Percentiles rank a stretch among this genome's conserved stretches.
Conservation (phyloP, 64 coral and sea anemone species). For the Actinia equina region DNA sequence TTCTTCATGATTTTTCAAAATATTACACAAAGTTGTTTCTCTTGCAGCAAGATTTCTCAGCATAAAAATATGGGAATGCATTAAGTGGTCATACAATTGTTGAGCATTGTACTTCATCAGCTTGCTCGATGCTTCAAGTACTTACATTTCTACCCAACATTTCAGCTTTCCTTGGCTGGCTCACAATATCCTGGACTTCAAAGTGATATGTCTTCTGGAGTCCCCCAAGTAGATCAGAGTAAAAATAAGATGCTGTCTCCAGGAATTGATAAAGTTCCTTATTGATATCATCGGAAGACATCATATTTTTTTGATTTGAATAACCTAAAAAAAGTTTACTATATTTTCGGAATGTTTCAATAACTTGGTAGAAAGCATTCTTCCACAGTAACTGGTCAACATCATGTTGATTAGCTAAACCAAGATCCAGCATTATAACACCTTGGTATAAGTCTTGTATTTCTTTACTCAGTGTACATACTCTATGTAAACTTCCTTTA, state of each 20-base stretch:
- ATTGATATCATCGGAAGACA: slow-evolving; percentile 51
- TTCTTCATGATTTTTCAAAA: too few relatives aligned
- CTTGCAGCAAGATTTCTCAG: too few relatives aligned
- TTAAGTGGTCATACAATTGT: too few relatives aligned
- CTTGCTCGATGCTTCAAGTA: not conserved
- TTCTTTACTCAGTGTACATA: slow-evolving; percentile 63
- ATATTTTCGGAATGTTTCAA: slow-evolving; percentile 81
- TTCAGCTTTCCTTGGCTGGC: slow-evolving; percentile 65
- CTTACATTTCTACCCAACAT: slow-evolving; percentile 78
- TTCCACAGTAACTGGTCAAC: slow-evolving; percentile 85
- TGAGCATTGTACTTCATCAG: too few relatives aligned
- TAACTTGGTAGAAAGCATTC: slow-evolving; percentile 91
- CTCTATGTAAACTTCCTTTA: slow-evolving; percentile 44
- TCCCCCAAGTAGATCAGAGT: slow-evolving; percentile 54
- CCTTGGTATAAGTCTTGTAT: slow-evolving; percentile 80
- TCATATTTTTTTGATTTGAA: slow-evolving; percentile 38
- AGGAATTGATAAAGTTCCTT: slow-evolving; percentile 57
- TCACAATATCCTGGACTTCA: slow-evolving; percentile 54
- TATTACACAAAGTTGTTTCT: too few relatives aligned
- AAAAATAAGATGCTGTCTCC: slow-evolving; percentile 49
- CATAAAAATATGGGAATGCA: too few relatives aligned
- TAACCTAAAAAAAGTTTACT: slow-evolving; percentile 57
- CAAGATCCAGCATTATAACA: slow-evolving; percentile 83
- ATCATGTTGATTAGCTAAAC: slow-evolving; percentile 64
- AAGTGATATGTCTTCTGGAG: slow-evolving; percentile 65